Evolutionary conservation across 2,113 vertebrate genomes (phyloP).

Genomic region (Solenodon paradoxus): DNA sequence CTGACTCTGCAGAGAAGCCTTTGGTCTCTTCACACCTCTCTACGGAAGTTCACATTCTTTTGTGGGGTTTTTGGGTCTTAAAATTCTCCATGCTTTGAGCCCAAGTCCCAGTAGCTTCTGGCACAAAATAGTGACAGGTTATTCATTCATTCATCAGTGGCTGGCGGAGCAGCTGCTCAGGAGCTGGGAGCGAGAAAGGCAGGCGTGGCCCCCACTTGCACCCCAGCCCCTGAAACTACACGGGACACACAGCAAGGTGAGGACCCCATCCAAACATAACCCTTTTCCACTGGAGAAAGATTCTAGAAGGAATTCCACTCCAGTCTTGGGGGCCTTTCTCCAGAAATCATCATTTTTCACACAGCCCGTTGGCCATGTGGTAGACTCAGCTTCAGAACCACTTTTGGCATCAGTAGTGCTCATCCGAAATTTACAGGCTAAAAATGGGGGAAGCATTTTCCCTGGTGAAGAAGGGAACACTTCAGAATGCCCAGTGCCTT

Average conservation of each 20-base stretch:
- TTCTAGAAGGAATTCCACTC: background rate
- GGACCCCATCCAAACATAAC: fast-evolving
- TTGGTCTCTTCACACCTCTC: background rate
- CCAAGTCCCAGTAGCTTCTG: background rate
- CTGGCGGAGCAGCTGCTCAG: background rate
- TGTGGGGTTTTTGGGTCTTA: background rate
- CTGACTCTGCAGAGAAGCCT: background rate
- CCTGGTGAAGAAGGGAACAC: background rate
- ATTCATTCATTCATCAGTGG: fast-evolving
- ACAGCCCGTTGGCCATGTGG: background rate
- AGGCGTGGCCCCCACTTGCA: fast-evolving
- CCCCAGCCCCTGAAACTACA: background rate
- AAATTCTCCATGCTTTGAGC: background rate
- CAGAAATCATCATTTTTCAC: background rate
- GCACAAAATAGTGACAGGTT: background rate
- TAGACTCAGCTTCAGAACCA: background rate
- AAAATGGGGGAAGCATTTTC: background rate
- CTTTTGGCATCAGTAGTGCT: background rate
- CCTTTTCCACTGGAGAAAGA: background rate
- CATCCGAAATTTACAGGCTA: background rate
- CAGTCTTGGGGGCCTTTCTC: background rate
- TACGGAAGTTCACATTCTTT: background rate
- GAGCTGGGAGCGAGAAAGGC: background rate
- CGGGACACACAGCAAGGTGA: background rate
- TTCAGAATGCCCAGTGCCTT: background rate